Evolutionary conservation across 2,113 vertebrate species (phyloP), one percentile per base, ranked within the genome.

Genomic region (Leuciscus idus): DNA sequence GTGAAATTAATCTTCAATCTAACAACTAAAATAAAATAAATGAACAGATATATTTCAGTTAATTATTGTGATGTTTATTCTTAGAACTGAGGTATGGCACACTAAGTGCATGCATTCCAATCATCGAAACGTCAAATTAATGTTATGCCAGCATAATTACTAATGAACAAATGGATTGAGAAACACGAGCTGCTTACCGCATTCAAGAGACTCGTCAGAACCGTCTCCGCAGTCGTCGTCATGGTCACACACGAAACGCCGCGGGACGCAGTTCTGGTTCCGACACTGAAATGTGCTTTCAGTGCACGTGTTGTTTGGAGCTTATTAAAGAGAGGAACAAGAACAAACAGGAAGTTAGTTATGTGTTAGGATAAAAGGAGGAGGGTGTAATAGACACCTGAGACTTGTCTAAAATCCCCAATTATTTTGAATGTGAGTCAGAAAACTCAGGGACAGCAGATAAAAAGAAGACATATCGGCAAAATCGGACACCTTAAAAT

Each of bases 181-280:
- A 62, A 55, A 28, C 5, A 46, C 2, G 23, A 28, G 52, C 17
- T 89, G 95, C 96, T 95, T 90, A 94, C 96, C 95, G 91, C 96
- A 97, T 90, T 96, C 94, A n/a, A 92, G 76, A n/a, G 94, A 93
- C 92, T 97, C 96, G 90, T 97, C 96, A 4, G 96, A 97, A 75
- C 95, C 95, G 86, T 97, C 96, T 50, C 96, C 96, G 80, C 96
- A 97, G 89, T 97, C 96, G 10, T 97, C 94, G 77, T 97, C 96
- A 19, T 94, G 95, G 87, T 97, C 96, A 85, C 96, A 97, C 0
- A 97, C 94, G 90, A 96, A 97, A 10, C 94, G 93, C 21, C 95
- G 95, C 46, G 95, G 95, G 88, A 97, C 92, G 91, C 96, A 97
- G 33, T 94, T 90, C 91, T 96, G 94, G 90, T 97, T 97, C 62